phyloP scores from a whole-genome alignment of 2,888 invertebrate genomes.

The Amblyjoppa fuscipennis region DNA sequence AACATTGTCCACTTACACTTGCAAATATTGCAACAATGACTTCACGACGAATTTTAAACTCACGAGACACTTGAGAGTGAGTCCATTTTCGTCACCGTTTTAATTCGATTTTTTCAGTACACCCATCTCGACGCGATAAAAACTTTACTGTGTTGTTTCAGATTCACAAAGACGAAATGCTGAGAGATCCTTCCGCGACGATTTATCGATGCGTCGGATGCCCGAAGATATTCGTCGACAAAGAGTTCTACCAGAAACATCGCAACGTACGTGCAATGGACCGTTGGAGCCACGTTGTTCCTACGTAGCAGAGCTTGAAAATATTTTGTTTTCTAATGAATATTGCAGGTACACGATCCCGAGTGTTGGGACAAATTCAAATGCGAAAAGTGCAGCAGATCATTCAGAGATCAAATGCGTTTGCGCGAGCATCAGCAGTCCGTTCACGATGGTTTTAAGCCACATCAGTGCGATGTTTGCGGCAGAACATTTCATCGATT shows the following conservation, averaged over 20 bases:
- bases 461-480: constrained; percentile 76
- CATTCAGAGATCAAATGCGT: constrained; percentile 74
- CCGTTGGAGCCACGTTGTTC: background rate
- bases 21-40: constrained; percentile 71
- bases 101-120: background rate
- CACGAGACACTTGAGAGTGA: constrained; percentile 72
- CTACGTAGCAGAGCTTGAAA: background rate
- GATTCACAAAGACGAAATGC: constrained; percentile 75
- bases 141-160: constrained; percentile 47
- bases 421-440: constrained; percentile 74
- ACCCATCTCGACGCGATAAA: background rate
- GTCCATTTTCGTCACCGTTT: constrained; percentile 10
- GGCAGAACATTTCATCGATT: constrained; percentile 74
- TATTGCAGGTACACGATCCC: constrained; percentile 72
- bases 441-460: constrained; percentile 75
- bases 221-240: constrained; percentile 75
- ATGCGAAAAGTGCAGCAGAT: constrained; percentile 72
- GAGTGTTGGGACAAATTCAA: constrained; percentile 73
- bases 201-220: constrained; percentile 74
- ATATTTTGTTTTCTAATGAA: background rate
- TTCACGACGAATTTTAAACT: constrained; percentile 72
- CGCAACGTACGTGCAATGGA: constrained; percentile 71
- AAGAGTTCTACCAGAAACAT: constrained; percentile 76
- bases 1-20: constrained; percentile 67
- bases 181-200: constrained; percentile 71